These are phyloP conservation scores for Myotis yumanensis DNA, from an alignment of 2,113 vertebrate genomes.

Conservation along the genomic window DNA sequence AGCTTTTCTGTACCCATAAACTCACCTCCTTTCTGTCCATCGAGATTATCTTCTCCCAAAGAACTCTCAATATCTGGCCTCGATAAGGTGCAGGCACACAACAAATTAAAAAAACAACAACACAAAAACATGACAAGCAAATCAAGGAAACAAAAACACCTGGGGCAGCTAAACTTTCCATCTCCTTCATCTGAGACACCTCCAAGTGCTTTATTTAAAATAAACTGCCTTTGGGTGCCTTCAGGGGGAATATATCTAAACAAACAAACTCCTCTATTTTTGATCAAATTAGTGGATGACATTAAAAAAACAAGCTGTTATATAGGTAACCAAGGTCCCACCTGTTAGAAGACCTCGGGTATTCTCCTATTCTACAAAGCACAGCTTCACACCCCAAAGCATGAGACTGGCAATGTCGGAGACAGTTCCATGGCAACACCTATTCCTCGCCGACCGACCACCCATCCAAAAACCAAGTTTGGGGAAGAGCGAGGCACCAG, in stretches of 20 bases:
- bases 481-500: not conserved
- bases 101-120: not conserved
- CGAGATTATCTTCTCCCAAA: constrained; percentile 33
- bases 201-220: constrained; percentile 17
- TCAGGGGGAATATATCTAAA: not conserved
- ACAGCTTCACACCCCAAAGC: not conserved
- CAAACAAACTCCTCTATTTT: not conserved
- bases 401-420: not conserved
- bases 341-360: not conserved
- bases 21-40: not conserved
- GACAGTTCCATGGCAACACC: not conserved
- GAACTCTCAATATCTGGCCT: not conserved
- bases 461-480: too few relatives aligned
- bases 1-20: not conserved
- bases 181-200: not conserved
- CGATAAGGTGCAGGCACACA: not conserved
- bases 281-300: not conserved
- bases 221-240: not conserved
- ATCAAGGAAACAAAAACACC: not conserved
- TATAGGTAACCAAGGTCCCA: not conserved
- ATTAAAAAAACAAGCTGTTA: not conserved
- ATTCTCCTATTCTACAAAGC: too few relatives aligned
- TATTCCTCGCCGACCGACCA: too few relatives aligned
- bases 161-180: not conserved
- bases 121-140: not conserved